phyloP scores from a whole-genome alignment of 2,888 invertebrate species.

The Synanthedon vespiformis region DNA sequence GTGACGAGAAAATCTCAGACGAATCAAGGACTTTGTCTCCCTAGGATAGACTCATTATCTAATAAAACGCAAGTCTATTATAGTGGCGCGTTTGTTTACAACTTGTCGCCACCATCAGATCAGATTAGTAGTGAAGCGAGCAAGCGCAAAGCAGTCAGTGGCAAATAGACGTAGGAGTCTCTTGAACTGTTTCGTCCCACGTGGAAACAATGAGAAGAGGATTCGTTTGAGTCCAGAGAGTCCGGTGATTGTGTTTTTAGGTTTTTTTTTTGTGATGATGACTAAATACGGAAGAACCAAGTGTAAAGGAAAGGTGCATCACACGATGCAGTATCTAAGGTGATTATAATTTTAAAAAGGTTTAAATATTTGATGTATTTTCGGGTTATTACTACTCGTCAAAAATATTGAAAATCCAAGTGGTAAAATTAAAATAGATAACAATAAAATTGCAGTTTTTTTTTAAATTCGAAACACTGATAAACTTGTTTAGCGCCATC shows the following conservation, averaged over 20 bases:
- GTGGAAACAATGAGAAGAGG: background rate
- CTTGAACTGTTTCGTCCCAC: slow-evolving; percentile 5
- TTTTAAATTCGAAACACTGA: too few relatives aligned
- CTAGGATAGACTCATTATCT: background rate
- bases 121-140: slow-evolving; percentile 3
- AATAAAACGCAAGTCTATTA: background rate
- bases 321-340: slow-evolving; percentile 47
- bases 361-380: too few relatives aligned
- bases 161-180: slow-evolving; percentile 18
- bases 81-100: slow-evolving; percentile 16
- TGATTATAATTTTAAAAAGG: slow-evolving; percentile 17
- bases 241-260: background rate
- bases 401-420: too few relatives aligned
- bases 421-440: too few relatives aligned
- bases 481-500: too few relatives aligned
- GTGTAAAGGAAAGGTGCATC: slow-evolving; percentile 49
- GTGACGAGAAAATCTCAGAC: background rate
- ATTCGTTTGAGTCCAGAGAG: background rate
- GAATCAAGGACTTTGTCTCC: background rate
- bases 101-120: slow-evolving; percentile 18
- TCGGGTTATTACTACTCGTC: too few relatives aligned
- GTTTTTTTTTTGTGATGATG: background rate
- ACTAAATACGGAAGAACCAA: background rate
- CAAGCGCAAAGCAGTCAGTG: too few relatives aligned
- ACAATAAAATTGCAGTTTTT: too few relatives aligned